Conservation (phyloP, 2,888 invertebrate genomes). For the Pammene aurita region DNA sequence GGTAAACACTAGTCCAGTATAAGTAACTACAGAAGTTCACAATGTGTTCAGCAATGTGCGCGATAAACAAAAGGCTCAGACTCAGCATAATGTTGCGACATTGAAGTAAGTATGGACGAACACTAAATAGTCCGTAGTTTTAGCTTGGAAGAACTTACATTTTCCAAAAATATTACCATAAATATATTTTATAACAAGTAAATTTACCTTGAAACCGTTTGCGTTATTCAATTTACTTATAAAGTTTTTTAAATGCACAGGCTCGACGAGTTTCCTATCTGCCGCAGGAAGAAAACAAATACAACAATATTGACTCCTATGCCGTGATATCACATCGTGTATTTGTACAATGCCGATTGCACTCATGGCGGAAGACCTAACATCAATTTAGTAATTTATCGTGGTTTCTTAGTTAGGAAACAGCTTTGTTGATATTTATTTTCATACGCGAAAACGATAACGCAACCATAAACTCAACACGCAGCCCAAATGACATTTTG, state of each 20-base stretch:
- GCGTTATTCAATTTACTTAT: not conserved
- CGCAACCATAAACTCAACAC: not conserved
- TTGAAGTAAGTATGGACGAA: too few species aligned
- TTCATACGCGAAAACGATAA: not conserved
- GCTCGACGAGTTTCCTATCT: constrained; percentile 7
- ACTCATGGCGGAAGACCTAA: constrained; percentile 18
- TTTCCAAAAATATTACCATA: not conserved
- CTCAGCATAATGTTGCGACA: too few species aligned
- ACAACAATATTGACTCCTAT: not conserved
- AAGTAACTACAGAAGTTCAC: too few species aligned
- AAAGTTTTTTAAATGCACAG: not conserved
- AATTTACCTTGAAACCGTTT: constrained; percentile 8
- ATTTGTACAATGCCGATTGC: constrained; percentile 17
- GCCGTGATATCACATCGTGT: not conserved
- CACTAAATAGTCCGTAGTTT: not conserved
- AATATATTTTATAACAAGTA: not conserved
- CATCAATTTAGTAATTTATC: constrained; percentile 3
- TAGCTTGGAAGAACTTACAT: not conserved
- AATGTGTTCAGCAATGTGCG: too few species aligned
- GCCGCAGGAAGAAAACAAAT: constrained; percentile 6
- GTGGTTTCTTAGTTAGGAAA: not conserved
- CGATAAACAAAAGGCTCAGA: too few species aligned
- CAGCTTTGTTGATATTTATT: not conserved
- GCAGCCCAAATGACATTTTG: constrained; percentile 2
- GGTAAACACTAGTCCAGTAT: too few species aligned